phyloP scores from a whole-genome alignment of 2,113 vertebrate species.

The Gallinago media region DNA sequence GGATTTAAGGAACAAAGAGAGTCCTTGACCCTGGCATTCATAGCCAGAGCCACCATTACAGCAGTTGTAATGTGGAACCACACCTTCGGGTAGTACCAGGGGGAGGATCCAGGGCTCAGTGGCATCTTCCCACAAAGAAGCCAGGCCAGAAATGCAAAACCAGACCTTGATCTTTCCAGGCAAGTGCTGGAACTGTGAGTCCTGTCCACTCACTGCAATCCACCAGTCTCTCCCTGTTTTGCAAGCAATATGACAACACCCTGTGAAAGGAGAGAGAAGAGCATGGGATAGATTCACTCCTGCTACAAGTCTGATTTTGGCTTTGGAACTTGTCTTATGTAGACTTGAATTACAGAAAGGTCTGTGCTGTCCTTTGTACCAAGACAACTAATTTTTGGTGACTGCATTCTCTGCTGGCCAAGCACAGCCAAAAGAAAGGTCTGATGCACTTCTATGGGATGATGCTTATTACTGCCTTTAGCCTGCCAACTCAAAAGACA shows the following conservation, averaged over 20 bases:
- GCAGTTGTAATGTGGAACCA: neutral
- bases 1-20: neutral
- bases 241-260: neutral
- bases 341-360: neutral
- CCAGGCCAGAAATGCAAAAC: neutral
- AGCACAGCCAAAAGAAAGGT: neutral
- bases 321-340: neutral
- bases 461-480: neutral
- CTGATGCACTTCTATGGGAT: neutral
- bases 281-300: neutral
- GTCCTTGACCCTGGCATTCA: neutral
- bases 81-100: neutral
- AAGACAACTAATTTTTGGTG: neutral
- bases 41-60: neutral
- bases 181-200: neutral
- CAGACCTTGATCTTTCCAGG: neutral
- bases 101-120: neutral
- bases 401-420: neutral
- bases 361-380: neutral
- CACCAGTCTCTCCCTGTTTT: neutral
- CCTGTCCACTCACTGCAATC: neutral
- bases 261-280: neutral
- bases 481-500: neutral
- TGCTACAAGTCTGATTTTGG: neutral
- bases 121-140: neutral